These are phyloP conservation scores for Brevipalpus yothersi DNA, from an alignment of 1,140 invertebrate species.

Conservation along the genomic window DNA sequence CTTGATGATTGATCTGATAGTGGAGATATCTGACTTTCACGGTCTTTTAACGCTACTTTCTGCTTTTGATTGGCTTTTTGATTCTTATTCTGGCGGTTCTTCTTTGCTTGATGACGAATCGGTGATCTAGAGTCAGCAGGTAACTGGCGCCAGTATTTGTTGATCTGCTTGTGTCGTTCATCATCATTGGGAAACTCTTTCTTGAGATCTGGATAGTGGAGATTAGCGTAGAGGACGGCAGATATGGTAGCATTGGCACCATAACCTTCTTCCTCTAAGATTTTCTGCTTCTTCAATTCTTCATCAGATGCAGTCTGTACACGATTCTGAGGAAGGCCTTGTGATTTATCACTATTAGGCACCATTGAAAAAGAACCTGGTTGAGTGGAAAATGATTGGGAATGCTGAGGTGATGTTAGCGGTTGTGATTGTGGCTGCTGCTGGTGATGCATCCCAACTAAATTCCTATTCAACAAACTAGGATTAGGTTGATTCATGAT, in stretches of 20 bases:
- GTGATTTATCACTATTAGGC: no score
- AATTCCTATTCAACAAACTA: background rate
- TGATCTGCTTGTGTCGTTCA: conserved; percentile 64
- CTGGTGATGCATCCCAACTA: background rate
- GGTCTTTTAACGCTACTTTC: background rate
- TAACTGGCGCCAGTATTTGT: conserved; percentile 77
- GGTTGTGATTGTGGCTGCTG: background rate
- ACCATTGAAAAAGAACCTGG: background rate
- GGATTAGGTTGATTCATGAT: background rate
- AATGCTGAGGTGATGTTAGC: background rate
- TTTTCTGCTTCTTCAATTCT: conserved; percentile 27
- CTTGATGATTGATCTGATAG: no score
- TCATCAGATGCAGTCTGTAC: background rate
- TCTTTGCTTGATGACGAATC: conserved; percentile 65
- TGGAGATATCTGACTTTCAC: background rate
- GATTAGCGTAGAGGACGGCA: conserved; percentile 82
- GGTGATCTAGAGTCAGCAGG: conserved; percentile 63
- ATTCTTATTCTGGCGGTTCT: conserved; percentile 66
- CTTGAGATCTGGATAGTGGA: conserved; percentile 79
- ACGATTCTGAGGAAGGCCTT: background rate
- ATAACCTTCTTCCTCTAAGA: conserved; percentile 87
- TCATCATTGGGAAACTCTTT: conserved; percentile 55
- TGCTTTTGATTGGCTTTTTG: conserved; percentile 26
- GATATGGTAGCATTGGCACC: conserved; percentile 80
- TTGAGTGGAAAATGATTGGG: no score